Base-by-base conservation (phyloP, 2,888 invertebrate species). In the Drosophila leonis region DNA sequence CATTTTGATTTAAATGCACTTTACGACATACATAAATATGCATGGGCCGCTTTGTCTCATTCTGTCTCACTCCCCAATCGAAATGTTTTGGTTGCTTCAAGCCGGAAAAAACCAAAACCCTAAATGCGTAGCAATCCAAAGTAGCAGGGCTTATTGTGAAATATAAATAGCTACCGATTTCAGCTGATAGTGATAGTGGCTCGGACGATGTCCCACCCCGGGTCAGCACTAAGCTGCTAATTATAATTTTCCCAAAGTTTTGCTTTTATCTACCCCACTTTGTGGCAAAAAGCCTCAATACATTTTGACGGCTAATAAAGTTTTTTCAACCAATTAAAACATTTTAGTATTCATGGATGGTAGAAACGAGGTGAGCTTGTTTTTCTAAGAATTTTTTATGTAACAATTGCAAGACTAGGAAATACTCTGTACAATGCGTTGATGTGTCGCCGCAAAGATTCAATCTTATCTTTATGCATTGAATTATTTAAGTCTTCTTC, bases 1-100 rank as follows among this genome's bases (percentile, higher is more conserved):
- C 81, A 69, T 80, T 76, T 80, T 84, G 89, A 90, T 83, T 90
- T 80, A 83, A 90, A 80, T 90, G 90, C 89, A 87, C 75, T 90
- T 89, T 73, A 75, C 73, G 73, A 75, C 76, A 82, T 70, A 70
- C 73, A 86, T 87, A 83, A 87, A 87, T 87, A 87, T 87, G 89
- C 87, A 90, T 87, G 78, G 42, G 24, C 57, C 35, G 61, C 66
- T 52, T 65, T 66, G 61, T 54, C 37, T 57, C 61, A 55, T 68
- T 69, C 79, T 67, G 79, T 29, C 67, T 59, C 64, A 57, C 61
- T 72, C 77, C 77, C 65, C 59, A 74, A 82, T 75, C 71, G 68
- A 80, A 82, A 84, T 74, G 76, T 84, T 79, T 78, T 71, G 73
- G 56, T 66, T 65, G 71, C 59, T 73, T 71, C 68, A 71, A 64